Base-by-base conservation (phyloP, 2,888 invertebrate genomes). In the Epinotia ramella region DNA sequence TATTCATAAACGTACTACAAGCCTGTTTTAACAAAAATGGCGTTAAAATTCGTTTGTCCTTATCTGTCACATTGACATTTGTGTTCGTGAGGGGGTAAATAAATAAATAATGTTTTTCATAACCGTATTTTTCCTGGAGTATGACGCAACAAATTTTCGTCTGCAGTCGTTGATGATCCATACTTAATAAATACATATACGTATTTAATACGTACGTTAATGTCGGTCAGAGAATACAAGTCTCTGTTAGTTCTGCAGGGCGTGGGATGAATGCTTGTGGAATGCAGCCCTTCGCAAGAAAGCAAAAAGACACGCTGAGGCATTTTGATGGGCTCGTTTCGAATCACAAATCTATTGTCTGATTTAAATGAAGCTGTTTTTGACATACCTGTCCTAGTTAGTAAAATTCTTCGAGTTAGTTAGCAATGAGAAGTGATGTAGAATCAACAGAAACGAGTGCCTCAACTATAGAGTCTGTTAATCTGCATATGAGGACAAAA, bases 291-390 rank as follows among this genome's bases (percentile, higher is more conserved):
- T 65, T 69, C 65, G 60, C 40, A 71, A 70, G 71, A 64, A 65
- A 68, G 53, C 57, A 75, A 73, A 64, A 74, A 69, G 73, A 72
- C 75, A 13, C 78, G 64, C 73, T 28, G 72, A 73, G 73, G 79
- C 78, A 78, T 80, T 80, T 81, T 79, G 79, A 81, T 80, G 79
- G 78, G 71, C 73, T 74, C 73, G 40, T 65, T 75, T 44, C 33
- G 18, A 56, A 63, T 69, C 71, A 72, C 28, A 20, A 44, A 68
- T 40, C 46, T 13, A 57, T 73, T 66, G 62, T 73, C 24, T 62
- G 63, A 56, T 66, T 70, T 44, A 56, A 65, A 73, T 62, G 18
- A 12, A 68, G 33, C 11, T 57, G 18, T 56, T 67, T 46, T 20
- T 46, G 20, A 20, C 44, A 24, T 49, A 4, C 46, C 16, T 46